Evolutionary conservation across 2,888 invertebrate genomes (phyloP).

Genomic region (Pristionchus exspectatus): DNA sequence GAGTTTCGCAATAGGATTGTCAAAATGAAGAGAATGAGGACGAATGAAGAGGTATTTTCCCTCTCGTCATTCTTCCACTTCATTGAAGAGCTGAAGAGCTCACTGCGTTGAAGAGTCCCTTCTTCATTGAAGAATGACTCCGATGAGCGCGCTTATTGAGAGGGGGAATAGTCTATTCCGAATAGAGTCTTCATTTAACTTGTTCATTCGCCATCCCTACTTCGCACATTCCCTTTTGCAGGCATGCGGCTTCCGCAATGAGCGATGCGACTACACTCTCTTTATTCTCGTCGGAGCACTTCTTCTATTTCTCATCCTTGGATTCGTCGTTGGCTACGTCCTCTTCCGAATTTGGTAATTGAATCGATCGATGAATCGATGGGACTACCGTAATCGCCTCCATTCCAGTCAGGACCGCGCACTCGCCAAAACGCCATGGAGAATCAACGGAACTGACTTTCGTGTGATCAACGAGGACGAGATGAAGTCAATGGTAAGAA

Average conservation of each 20-base stretch:
- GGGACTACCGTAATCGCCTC: neutral
- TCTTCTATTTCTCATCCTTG: slow-evolving; percentile 13
- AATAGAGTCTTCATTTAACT: too few relatives aligned
- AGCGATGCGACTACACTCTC: slow-evolving; percentile 71
- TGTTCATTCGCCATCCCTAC: too few relatives aligned
- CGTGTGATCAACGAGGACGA: slow-evolving; percentile 76
- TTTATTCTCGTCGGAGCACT: slow-evolving; percentile 64
- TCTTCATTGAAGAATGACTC: too few relatives aligned
- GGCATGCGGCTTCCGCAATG: slow-evolving; percentile 74
- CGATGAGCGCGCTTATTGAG: too few relatives aligned
- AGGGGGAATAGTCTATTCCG: too few relatives aligned
- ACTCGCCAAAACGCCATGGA: slow-evolving; percentile 73
- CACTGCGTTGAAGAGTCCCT: too few relatives aligned
- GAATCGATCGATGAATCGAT: neutral
- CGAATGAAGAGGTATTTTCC: too few relatives aligned
- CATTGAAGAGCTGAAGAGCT: too few relatives aligned
- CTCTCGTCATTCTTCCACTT: too few relatives aligned
- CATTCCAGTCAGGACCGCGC: slow-evolving; percentile 73
- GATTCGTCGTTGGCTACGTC: slow-evolving; percentile 62
- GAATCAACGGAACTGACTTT: slow-evolving; percentile 76
- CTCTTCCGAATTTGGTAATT: slow-evolving; percentile 69
- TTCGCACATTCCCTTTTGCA: neutral
- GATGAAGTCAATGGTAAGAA: slow-evolving; percentile 76
- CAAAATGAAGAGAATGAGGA: too few relatives aligned
- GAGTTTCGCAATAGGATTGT: neutral